These are phyloP conservation scores for Macrochelys suwanniensis DNA, from an alignment of 2,797 vertebrate genomes.

Conservation along the genomic window DNA sequence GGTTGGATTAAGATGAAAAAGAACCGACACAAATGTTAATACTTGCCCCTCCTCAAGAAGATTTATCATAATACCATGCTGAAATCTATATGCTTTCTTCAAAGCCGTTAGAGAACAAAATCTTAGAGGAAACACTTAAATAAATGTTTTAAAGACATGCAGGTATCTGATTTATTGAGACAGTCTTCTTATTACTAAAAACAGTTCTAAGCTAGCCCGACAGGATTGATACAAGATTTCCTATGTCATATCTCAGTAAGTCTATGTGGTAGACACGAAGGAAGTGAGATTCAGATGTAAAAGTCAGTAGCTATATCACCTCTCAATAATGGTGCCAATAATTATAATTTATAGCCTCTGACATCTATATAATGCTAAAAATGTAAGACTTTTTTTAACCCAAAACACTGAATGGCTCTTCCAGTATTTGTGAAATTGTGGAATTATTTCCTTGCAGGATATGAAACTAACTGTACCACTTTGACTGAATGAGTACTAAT, in stretches of 20 bases:
- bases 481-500: slow-evolving; percentile 71
- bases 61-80: slow-evolving; percentile 82
- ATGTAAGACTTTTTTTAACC: slow-evolving; percentile 69
- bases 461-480: slow-evolving; percentile 62
- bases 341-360: slow-evolving; percentile 77
- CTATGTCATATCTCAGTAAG: slow-evolving; percentile 73
- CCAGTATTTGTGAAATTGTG: slow-evolving; percentile 64
- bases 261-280: slow-evolving; percentile 55
- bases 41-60: slow-evolving; percentile 81
- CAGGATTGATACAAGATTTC: slow-evolving; percentile 63
- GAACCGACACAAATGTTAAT: slow-evolving; percentile 84
- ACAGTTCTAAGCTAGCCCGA: slow-evolving; percentile 67
- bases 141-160: slow-evolving; percentile 74
- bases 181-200: slow-evolving; percentile 77
- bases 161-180: slow-evolving; percentile 75
- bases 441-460: slow-evolving; percentile 74
- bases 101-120: slow-evolving; percentile 80
- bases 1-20: slow-evolving; percentile 87
- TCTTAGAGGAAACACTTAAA: slow-evolving; percentile 79
- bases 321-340: slow-evolving; percentile 77
- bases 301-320: slow-evolving; percentile 63
- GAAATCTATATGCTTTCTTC: slow-evolving; percentile 81
- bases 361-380: slow-evolving; percentile 71
- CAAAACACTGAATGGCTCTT: slow-evolving; percentile 56
- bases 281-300: slow-evolving; percentile 60